Percentiles rank a stretch among this genome's conserved stretches.
Conservation (phyloP, 2,113 vertebrate species). For the Pluvialis apricaria region DNA sequence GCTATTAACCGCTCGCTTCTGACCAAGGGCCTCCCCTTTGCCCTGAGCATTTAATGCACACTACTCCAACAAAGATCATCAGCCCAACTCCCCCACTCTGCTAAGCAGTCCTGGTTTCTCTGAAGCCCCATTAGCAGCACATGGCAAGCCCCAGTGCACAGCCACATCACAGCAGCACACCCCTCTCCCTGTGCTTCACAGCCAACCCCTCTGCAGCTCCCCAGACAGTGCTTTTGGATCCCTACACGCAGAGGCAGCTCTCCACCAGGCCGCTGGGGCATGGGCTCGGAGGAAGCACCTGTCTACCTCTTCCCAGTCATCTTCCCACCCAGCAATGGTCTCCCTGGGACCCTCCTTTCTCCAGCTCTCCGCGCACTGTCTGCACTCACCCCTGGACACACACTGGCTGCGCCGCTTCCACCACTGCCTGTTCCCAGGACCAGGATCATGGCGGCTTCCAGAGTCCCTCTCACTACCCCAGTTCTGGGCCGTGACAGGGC, state of each 20-base stretch:
- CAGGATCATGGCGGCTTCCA: neutral
- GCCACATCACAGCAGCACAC: neutral
- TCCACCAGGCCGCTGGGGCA: neutral
- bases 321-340: neutral
- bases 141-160: neutral
- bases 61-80: neutral
- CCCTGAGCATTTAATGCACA: neutral
- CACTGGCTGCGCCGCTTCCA: neutral
- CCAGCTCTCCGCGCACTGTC: neutral
- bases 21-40: neutral
- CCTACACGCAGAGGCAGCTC: neutral
- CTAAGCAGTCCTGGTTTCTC: neutral
- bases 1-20: neutral
- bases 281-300: neutral
- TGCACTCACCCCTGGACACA: neutral
- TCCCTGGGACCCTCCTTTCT: neutral
- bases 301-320: neutral
- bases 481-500: neutral
- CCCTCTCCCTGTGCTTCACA: neutral
- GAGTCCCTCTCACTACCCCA: neutral
- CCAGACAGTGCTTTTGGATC: neutral
- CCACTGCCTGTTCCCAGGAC: accelerated
- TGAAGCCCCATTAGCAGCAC: neutral
- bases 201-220: neutral
- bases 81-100: neutral